Conservation (phyloP, 2,113 vertebrate genomes). For the Bubalus kerabau region DNA sequence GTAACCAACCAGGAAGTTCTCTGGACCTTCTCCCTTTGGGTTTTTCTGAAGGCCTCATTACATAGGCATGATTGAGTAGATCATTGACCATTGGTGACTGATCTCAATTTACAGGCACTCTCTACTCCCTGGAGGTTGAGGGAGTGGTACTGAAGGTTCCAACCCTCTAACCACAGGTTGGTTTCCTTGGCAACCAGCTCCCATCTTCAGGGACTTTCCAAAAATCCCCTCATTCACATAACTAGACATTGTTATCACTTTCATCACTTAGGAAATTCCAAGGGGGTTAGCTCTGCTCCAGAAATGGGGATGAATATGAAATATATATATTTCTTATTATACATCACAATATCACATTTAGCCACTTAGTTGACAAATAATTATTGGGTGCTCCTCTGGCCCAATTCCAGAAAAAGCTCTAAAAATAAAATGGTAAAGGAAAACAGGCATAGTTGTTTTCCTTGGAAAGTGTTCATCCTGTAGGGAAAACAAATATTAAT, state of each 20-base stretch:
- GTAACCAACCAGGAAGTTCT: background rate
- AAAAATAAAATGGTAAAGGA: background rate
- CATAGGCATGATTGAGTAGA: background rate
- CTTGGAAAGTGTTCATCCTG: background rate
- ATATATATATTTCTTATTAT: background rate
- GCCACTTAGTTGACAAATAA: conserved; percentile 23
- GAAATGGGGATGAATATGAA: background rate
- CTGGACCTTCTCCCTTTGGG: background rate
- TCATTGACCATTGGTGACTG: background rate
- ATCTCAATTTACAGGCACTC: background rate
- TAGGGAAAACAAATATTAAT: background rate
- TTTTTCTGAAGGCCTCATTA: background rate
- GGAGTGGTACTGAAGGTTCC: background rate
- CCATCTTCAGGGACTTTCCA: background rate
- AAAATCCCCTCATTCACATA: background rate
- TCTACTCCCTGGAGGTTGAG: background rate
- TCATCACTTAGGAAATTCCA: background rate
- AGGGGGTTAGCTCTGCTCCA: background rate
- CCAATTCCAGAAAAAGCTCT: background rate
- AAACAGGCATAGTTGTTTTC: background rate
- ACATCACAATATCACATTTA: background rate
- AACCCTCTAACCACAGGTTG: background rate
- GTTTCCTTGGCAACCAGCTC: background rate
- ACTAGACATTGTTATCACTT: background rate
- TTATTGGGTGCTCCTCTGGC: background rate